Evolutionary conservation across 2,888 invertebrate genomes (phyloP).

Genomic region (Phengaris arion): DNA sequence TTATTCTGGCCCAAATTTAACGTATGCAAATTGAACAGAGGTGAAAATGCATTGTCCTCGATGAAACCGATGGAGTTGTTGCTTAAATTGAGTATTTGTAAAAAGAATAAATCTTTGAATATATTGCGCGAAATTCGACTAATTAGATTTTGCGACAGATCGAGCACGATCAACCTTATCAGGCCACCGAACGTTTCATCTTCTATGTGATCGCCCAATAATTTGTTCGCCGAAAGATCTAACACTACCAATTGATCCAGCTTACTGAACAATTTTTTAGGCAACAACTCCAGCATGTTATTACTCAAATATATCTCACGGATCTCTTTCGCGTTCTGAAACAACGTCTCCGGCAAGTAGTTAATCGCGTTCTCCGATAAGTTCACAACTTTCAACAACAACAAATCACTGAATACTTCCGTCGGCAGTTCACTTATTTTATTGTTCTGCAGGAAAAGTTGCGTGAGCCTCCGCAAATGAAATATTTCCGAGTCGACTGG

Average conservation of each 20-base stretch:
- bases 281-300: slow-evolving; percentile 90
- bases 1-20: slow-evolving; percentile 93
- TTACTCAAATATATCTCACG: slow-evolving; percentile 91
- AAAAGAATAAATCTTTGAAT: slow-evolving; percentile 92
- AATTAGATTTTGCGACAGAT: slow-evolving; percentile 90
- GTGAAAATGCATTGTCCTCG: slow-evolving; percentile 91
- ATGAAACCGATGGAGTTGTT: slow-evolving; percentile 92
- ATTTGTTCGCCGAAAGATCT: slow-evolving; percentile 91
- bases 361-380: slow-evolving; percentile 91
- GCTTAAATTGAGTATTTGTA: slow-evolving; percentile 90
- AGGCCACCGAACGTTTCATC: slow-evolving; percentile 92
- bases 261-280: slow-evolving; percentile 90
- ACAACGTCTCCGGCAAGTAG: slow-evolving; percentile 88
- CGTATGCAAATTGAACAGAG: slow-evolving; percentile 93
- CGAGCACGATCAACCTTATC: slow-evolving; percentile 91
- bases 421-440: slow-evolving; percentile 87
- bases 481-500: slow-evolving; percentile 88
- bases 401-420: slow-evolving; percentile 88
- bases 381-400: slow-evolving; percentile 89
- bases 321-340: slow-evolving; percentile 88
- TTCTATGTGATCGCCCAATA: slow-evolving; percentile 91
- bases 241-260: slow-evolving; percentile 91
- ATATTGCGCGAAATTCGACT: slow-evolving; percentile 88
- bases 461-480: slow-evolving; percentile 87
- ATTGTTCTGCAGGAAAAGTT: slow-evolving; percentile 90